A percentile compares a stretch with the other conserved stretches of the same genome.
Evolutionary conservation across 2,797 vertebrate genomes (phyloP).

Genomic region (Lepidocolaptes lacrymiger): DNA sequence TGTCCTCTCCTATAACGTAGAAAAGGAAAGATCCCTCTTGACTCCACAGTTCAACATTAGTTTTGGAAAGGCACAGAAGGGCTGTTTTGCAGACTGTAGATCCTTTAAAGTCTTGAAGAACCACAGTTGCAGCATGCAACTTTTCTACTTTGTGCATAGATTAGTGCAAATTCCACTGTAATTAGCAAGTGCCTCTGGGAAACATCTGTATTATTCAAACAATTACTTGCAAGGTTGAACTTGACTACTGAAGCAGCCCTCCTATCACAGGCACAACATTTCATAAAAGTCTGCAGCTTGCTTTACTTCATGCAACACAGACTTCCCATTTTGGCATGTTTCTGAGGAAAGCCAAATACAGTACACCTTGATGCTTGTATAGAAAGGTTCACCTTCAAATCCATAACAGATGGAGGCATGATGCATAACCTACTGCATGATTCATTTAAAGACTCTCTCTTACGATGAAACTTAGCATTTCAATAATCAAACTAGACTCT

Average conservation of each 20-base stretch:
- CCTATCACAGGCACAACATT: background rate
- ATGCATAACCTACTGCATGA: background rate
- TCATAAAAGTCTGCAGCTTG: background rate
- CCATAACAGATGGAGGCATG: background rate
- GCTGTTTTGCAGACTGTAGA: background rate
- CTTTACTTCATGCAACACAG: background rate
- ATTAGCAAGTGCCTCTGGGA: background rate
- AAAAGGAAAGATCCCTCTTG: background rate
- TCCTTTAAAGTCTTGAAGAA: background rate
- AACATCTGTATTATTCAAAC: background rate
- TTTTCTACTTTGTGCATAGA: background rate
- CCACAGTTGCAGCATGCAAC: background rate
- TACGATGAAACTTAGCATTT: background rate
- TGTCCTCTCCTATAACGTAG: accelerated
- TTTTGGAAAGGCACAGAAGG: background rate
- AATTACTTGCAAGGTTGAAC: background rate
- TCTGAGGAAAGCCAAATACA: conserved; percentile 15
- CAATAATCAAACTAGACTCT: background rate
- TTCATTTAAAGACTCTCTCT: background rate
- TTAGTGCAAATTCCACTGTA: background rate
- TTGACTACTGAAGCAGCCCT: background rate
- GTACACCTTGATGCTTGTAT: background rate
- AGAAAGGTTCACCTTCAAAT: conserved; percentile 19
- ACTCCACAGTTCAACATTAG: background rate
- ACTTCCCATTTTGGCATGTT: background rate